Evolutionary conservation across 2,888 invertebrate species (phyloP).

Genomic region (Serripes groenlandicus): DNA sequence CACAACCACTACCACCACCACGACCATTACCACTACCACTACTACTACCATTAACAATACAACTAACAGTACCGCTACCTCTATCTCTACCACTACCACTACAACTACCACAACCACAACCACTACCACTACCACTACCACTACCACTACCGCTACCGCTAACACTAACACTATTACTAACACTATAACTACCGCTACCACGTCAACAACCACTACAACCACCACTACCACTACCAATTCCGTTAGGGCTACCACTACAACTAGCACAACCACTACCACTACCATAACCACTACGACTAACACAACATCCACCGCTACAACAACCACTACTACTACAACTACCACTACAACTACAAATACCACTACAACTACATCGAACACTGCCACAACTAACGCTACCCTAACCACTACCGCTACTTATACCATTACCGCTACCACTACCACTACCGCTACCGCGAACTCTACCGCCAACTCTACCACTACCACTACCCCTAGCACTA

Average conservation of each 20-base stretch:
- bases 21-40: slow-evolving; percentile 4
- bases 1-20: background rate
- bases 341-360: slow-evolving; percentile 27
- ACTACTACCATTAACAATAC: background rate
- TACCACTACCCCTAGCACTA: background rate
- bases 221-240: slow-evolving; percentile 27
- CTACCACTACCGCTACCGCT: slow-evolving; percentile 30
- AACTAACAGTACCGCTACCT: background rate
- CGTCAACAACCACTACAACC: slow-evolving; percentile 17
- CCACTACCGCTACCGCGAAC: slow-evolving; percentile 23
- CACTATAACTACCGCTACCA: slow-evolving; percentile 22
- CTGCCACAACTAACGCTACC: slow-evolving; percentile 17
- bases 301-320: background rate
- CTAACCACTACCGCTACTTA: background rate
- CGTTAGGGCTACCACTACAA: slow-evolving; percentile 13
- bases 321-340: slow-evolving; percentile 28
- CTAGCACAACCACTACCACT: slow-evolving; percentile 24
- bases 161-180: slow-evolving; percentile 34
- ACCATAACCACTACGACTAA: slow-evolving; percentile 14
- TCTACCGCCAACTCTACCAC: slow-evolving; percentile 14
- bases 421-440: slow-evolving; percentile 23
- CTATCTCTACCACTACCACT: slow-evolving; percentile 12
- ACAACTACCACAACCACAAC: slow-evolving; percentile 27
- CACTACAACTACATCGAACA: slow-evolving; percentile 15
- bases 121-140: slow-evolving; percentile 29